phyloP scores from a whole-genome alignment of 1,140 invertebrate species.

The Diorhabda carinulata region DNA sequence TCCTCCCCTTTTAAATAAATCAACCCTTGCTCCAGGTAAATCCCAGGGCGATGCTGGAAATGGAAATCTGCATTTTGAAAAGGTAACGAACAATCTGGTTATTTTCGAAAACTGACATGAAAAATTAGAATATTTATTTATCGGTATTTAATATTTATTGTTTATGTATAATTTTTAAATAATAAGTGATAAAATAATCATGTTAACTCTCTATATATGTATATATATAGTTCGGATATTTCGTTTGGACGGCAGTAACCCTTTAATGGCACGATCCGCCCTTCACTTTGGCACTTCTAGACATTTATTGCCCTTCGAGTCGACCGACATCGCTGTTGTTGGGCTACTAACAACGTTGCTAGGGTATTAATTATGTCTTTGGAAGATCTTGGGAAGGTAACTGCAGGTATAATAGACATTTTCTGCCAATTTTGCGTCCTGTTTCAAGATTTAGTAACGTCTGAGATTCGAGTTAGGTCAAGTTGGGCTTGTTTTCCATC shows the following conservation, averaged over 20 bases:
- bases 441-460: background rate
- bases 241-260: slow-evolving; percentile 6
- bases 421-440: slow-evolving; percentile 11
- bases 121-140: no score
- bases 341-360: slow-evolving; percentile 16
- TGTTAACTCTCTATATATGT: no score
- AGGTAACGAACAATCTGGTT: no score
- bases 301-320: slow-evolving; percentile 17
- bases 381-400: slow-evolving; percentile 5
- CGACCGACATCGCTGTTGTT: slow-evolving; percentile 12
- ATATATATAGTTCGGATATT: background rate
- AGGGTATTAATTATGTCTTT: slow-evolving; percentile 17
- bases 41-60: background rate
- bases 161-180: no score
- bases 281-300: slow-evolving; percentile 15
- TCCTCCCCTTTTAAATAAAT: slow-evolving; percentile 1
- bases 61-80: no score
- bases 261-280: slow-evolving; percentile 7
- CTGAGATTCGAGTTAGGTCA: background rate
- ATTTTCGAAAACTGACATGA: no score
- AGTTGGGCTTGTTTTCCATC: background rate
- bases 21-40: background rate
- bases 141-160: no score
- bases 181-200: no score
- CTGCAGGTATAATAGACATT: slow-evolving; percentile 6